Evolutionary conservation across 30 jellyfish, hydroid and myxozoan genomes (phyloP).

Genomic region (Hydractinia echinata): DNA sequence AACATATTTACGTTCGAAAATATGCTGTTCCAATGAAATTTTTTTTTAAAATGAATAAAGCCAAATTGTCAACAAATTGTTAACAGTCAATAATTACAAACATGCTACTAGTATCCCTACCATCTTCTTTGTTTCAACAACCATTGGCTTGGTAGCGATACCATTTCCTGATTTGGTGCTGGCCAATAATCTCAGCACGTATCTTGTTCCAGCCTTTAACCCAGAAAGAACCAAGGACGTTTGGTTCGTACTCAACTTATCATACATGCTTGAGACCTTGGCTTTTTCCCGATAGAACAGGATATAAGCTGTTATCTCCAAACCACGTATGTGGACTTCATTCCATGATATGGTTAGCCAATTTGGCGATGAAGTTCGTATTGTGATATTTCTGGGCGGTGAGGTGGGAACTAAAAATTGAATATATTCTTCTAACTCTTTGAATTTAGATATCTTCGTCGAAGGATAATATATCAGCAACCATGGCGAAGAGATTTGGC

Average conservation of each 20-base stretch:
- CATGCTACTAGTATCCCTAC: constrained; percentile 10
- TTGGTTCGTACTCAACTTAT: constrained; percentile 20
- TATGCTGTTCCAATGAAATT: no score
- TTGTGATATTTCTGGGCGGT: constrained; percentile 51
- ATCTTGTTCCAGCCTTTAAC: constrained; percentile 40
- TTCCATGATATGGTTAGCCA: constrained; percentile 5
- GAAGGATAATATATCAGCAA: no score
- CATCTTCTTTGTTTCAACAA: constrained; percentile 35
- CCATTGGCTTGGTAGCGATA: constrained; percentile 38
- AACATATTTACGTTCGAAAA: no score
- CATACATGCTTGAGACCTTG: neutral
- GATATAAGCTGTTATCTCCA: constrained; percentile 47
- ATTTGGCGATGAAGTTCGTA: constrained; percentile 4
- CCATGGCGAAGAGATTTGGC: no score
- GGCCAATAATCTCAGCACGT: constrained; percentile 51
- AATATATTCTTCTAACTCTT: no score
- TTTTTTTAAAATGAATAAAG: no score
- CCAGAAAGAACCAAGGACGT: constrained; percentile 31
- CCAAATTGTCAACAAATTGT: no score
- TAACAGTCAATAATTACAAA: no score
- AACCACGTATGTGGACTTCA: neutral
- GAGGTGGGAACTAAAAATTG: constrained; percentile 52
- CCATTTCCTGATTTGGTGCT: constrained; percentile 67
- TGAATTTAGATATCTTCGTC: no score
- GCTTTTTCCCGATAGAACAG: constrained; percentile 45